Base-by-base conservation (phyloP, 30 jellyfish, hydroid and myxozoan species). In the Clytia hemisphaerica region DNA sequence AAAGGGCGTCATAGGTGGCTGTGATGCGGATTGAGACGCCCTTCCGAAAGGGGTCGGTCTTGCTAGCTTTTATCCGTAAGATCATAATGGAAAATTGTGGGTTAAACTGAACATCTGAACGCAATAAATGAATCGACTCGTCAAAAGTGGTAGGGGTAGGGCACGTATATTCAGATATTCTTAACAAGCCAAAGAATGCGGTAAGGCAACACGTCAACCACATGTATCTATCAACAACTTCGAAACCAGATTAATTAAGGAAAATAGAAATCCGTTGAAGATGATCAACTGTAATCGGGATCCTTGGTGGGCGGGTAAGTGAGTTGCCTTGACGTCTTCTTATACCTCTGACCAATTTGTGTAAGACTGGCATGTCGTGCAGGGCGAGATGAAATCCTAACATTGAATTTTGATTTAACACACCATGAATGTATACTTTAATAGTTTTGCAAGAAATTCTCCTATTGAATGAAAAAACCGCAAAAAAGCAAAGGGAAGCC, bases 41-140 rank as follows among this genome's bases (percentile, higher is more conserved):
- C n/a, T 59, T 59, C 7, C 72, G 72, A 28, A 59, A 59, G 10
- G 72, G 72, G 54, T 59, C 72, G 27, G 72, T 32, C 27, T 59
- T 59, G 15, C 53, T 28, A 2, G 27, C 58, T 59, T 59, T 59
- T 4, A 59, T 31, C 30, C n/a, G 15, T 10, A 59, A 29, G n/a
- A 7, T n/a, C 47, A 59, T 24, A 25, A 15, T 29, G 29, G 30
- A 28, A 14, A 16, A 29, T 15, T 2, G 2, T 15, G 72, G 72
- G 15, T 59, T 12, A 30, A 59, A 59, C 19, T 21, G 14, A 15
- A 59, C 29, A 15, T 59, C 72, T 3, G 22, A 25, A 30, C 12
- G 28, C 18, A 26, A 15, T n/a, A 59, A 51, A 24, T 59, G 72
- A 6, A 30, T 28, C 4, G 2, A n/a, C 1, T 19, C 30, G 50